Conservation (phyloP, 23 tunicate genomes). For the Corella eumyota region DNA sequence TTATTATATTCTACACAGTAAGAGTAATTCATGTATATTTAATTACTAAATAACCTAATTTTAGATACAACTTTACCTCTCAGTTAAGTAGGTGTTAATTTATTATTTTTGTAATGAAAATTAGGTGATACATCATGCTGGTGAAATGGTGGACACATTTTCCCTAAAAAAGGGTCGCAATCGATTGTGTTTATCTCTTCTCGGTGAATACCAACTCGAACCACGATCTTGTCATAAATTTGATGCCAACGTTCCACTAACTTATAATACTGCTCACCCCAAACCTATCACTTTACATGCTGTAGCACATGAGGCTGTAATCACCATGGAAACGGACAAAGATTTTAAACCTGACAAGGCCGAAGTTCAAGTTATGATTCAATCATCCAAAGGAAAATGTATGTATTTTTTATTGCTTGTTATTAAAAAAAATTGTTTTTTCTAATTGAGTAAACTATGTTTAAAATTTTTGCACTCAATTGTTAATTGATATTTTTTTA, state of each 20-base stretch:
- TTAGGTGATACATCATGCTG: conserved; percentile 56
- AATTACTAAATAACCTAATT: no score
- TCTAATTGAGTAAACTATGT: background rate
- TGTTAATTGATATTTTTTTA: no score
- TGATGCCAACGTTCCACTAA: conserved; percentile 19
- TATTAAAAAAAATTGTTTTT: background rate
- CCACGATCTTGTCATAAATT: conserved; percentile 78
- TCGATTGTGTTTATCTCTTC: conserved; percentile 52
- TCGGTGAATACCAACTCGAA: conserved; percentile 50
- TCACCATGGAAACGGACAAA: conserved; percentile 32
- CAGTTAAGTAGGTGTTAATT: no score
- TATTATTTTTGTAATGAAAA: no score
- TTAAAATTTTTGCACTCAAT: no score
- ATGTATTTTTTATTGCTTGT: background rate
- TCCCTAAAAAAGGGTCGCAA: conserved; percentile 57
- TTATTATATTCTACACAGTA: no score
- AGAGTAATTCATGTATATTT: no score
- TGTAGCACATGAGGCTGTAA: conserved; percentile 44
- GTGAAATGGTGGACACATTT: conserved; percentile 40
- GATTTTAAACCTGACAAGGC: conserved; percentile 1
- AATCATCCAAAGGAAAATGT: conserved; percentile 52
- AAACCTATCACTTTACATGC: conserved; percentile 66
- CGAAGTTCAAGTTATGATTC: conserved; percentile 11
- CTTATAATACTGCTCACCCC: conserved; percentile 56
- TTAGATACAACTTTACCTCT: no score